Evolutionary conservation across 1,140 invertebrate genomes (phyloP).

Genomic region (Hypothenemus hampei): DNA sequence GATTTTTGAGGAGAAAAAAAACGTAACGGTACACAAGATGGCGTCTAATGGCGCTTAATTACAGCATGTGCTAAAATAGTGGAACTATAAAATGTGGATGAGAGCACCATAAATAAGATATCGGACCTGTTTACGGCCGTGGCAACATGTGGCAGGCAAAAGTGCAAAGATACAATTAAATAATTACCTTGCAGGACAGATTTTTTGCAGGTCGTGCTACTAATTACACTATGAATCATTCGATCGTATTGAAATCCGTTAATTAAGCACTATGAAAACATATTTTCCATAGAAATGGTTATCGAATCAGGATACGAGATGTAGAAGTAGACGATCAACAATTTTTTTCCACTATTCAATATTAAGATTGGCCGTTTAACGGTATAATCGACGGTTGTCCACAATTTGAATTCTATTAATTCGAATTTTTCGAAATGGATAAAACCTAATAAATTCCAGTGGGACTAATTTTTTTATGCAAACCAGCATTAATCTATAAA

Average conservation of each 20-base stretch:
- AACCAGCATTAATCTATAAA: no score
- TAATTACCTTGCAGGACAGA: slow-evolving; percentile 1
- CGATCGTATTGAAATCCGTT: not conserved
- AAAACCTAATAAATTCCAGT: no score
- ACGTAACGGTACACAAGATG: slow-evolving; percentile 11
- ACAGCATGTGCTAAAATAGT: slow-evolving; percentile 14
- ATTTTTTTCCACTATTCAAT: no score
- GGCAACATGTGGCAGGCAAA: slow-evolving; percentile 9
- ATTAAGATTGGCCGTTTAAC: no score
- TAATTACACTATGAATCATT: slow-evolving; percentile 4
- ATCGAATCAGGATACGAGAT: not conserved
- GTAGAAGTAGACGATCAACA: no score
- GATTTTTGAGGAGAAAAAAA: no score
- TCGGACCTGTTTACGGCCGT: slow-evolving; percentile 1
- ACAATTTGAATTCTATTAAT: no score
- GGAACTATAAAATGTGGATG: slow-evolving; percentile 6
- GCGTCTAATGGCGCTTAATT: slow-evolving; percentile 13
- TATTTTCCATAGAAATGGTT: not conserved
- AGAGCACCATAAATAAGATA: slow-evolving; percentile 17
- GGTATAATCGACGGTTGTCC: no score
- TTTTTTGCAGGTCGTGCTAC: not conserved
- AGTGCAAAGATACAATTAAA: slow-evolving; percentile 16
- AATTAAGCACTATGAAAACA: not conserved
- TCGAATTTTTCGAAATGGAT: no score
- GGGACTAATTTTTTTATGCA: no score